phyloP scores from a whole-genome alignment of 2,797 vertebrate species.

The Schizopygopsis pylzovi region DNA sequence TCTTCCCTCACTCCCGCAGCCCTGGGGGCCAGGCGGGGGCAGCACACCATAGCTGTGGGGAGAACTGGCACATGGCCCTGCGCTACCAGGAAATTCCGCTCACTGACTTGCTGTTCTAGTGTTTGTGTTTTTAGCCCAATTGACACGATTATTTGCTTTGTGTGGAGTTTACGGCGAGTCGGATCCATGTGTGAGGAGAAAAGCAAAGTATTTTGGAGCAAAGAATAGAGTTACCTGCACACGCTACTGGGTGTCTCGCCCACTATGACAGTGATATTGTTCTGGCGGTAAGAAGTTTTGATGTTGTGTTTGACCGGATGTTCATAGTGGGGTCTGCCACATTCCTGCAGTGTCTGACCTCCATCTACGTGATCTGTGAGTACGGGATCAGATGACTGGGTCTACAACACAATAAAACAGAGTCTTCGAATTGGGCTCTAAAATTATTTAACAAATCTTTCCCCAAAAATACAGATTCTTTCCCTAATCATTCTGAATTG shows the following conservation, averaged over 20 bases:
- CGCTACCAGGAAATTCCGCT: conserved; percentile 74
- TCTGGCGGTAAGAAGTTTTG: conserved; percentile 72
- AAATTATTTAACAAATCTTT: neutral
- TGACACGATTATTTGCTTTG: conserved; percentile 41
- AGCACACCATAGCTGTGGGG: conserved; percentile 69
- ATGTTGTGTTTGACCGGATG: conserved; percentile 81
- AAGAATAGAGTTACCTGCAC: conserved; percentile 79
- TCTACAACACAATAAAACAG: conserved; percentile 3
- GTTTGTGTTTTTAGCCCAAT: conserved; percentile 38
- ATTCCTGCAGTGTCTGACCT: neutral
- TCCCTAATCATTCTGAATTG: neutral
- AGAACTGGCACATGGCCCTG: conserved; percentile 68
- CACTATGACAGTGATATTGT: conserved; percentile 80
- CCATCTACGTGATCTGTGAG: neutral
- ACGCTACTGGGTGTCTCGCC: conserved; percentile 88
- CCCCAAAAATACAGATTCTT: no score
- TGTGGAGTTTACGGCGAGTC: conserved; percentile 15
- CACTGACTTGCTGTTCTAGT: conserved; percentile 52
- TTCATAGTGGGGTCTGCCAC: conserved; percentile 60
- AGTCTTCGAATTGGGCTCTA: neutral
- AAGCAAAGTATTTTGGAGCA: neutral
- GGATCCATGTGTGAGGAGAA: neutral
- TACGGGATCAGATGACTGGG: conserved; percentile 38
- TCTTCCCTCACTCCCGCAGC: conserved; percentile 62
- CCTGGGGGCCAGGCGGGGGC: conserved; percentile 69